phyloP scores from a whole-genome alignment of 2,888 invertebrate species.

The Papilio elwesi region DNA sequence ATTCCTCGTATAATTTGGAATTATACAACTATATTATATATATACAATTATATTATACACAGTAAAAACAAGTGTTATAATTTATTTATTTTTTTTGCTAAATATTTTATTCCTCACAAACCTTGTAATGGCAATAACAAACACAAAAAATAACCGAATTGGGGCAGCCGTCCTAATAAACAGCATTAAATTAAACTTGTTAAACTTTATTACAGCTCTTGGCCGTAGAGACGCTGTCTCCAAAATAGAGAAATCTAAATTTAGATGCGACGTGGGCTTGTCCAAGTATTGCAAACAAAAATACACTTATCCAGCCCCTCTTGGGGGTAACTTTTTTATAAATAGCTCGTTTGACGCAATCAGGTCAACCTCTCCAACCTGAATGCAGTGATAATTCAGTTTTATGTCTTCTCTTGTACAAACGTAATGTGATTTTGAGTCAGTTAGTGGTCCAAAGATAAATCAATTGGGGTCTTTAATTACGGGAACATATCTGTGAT shows the following conservation, averaged over 20 bases:
- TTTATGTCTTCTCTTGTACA: conserved; percentile 2
- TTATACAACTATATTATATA: too few relatives aligned
- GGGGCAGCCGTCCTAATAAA: too few relatives aligned
- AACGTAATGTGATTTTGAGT: background rate
- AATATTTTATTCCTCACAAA: too few relatives aligned
- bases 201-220: background rate
- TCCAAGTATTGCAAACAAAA: conserved; percentile 23
- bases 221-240: background rate
- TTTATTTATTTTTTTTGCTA: too few relatives aligned
- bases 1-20: too few relatives aligned
- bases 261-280: conserved; percentile 7
- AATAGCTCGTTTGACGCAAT: conserved; percentile 22
- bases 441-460: background rate
- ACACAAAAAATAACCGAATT: background rate
- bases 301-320: conserved; percentile 8
- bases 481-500: too few relatives aligned
- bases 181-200: too few relatives aligned
- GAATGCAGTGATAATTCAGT: background rate
- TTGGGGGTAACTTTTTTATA: conserved; percentile 26
- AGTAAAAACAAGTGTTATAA: too few relatives aligned
- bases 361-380: conserved; percentile 14
- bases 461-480: too few relatives aligned
- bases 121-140: background rate
- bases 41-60: too few relatives aligned
- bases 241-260: conserved; percentile 21